These are phyloP conservation scores for Myotis myotis DNA, from an alignment of 2,797 vertebrate genomes.

Conservation along the genomic window DNA sequence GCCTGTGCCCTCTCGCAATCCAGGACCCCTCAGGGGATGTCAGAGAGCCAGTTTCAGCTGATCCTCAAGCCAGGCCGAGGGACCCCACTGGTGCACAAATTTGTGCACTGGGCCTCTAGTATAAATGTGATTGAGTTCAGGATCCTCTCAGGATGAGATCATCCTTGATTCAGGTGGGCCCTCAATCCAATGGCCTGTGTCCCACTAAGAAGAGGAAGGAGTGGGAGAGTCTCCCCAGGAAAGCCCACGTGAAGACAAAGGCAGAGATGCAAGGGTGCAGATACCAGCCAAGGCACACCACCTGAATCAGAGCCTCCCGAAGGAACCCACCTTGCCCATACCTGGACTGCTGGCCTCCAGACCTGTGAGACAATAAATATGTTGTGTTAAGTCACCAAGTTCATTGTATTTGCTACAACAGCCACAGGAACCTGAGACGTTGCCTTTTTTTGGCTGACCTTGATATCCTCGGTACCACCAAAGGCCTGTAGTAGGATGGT, in stretches of 20 bases:
- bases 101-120: too few relatives aligned
- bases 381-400: background rate
- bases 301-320: background rate
- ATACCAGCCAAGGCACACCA: background rate
- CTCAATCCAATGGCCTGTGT: background rate
- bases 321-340: background rate
- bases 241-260: background rate
- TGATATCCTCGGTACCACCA: rapidly evolving
- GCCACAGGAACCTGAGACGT: background rate
- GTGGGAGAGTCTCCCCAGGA: background rate
- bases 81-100: too few relatives aligned
- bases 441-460: background rate
- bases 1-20: too few relatives aligned
- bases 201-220: background rate
- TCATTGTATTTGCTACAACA: background rate
- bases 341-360: background rate
- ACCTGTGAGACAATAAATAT: background rate
- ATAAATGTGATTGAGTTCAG: background rate
- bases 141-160: background rate
- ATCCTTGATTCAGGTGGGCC: background rate
- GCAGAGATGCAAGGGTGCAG: rapidly evolving
- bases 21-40: too few relatives aligned
- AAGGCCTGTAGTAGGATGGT: too few relatives aligned
- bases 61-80: too few relatives aligned
- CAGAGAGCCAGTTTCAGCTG: too few relatives aligned